Percentiles rank a stretch among this genome's conserved stretches.
Evolutionary conservation across 1,140 invertebrate genomes (phyloP).

Genomic region (Geopemphigus sp.): DNA sequence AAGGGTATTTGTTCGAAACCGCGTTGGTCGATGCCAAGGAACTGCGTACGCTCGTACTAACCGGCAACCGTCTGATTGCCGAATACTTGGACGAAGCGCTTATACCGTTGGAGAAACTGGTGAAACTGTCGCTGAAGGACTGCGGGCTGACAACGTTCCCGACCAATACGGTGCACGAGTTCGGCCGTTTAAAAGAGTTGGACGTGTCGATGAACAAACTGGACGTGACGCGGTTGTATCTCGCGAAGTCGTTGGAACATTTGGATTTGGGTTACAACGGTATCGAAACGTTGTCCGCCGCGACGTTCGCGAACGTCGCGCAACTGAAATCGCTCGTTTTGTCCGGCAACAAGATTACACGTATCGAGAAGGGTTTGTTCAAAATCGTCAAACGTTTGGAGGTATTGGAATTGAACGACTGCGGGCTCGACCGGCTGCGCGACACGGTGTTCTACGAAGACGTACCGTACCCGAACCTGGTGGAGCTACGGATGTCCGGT

Average conservation of each 20-base stretch:
- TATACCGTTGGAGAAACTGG: slow-evolving; percentile 64
- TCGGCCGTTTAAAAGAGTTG: slow-evolving; percentile 63
- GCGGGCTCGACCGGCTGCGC: slow-evolving; percentile 63
- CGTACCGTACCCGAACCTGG: slow-evolving; percentile 64
- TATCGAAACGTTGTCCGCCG: slow-evolving; percentile 64
- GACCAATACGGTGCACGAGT: slow-evolving; percentile 63
- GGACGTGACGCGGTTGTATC: slow-evolving; percentile 65
- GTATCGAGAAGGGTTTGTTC: slow-evolving; percentile 67
- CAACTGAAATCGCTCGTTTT: slow-evolving; percentile 65
- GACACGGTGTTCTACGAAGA: slow-evolving; percentile 69
- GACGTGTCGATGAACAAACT: slow-evolving; percentile 70
- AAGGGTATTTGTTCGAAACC: slow-evolving; percentile 65
- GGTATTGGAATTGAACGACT: slow-evolving; percentile 67
- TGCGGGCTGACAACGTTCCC: slow-evolving; percentile 65
- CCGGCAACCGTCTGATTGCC: slow-evolving; percentile 67
- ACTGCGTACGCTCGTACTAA: slow-evolving; percentile 65
- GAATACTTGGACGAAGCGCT: slow-evolving; percentile 65
- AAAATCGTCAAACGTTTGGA: slow-evolving; percentile 66
- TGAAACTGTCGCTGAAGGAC: slow-evolving; percentile 67
- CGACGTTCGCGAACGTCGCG: slow-evolving; percentile 69
- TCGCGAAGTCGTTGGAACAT: slow-evolving; percentile 64
- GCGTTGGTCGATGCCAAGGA: slow-evolving; percentile 68
- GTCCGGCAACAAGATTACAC: slow-evolving; percentile 67
- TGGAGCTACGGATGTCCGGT: slow-evolving; percentile 67
- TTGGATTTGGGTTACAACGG: slow-evolving; percentile 57